A percentile compares a stretch with the other conserved stretches of the same genome.
Evolutionary conservation across 2,888 invertebrate species (phyloP).

Genomic region (Mesochorus sp.): DNA sequence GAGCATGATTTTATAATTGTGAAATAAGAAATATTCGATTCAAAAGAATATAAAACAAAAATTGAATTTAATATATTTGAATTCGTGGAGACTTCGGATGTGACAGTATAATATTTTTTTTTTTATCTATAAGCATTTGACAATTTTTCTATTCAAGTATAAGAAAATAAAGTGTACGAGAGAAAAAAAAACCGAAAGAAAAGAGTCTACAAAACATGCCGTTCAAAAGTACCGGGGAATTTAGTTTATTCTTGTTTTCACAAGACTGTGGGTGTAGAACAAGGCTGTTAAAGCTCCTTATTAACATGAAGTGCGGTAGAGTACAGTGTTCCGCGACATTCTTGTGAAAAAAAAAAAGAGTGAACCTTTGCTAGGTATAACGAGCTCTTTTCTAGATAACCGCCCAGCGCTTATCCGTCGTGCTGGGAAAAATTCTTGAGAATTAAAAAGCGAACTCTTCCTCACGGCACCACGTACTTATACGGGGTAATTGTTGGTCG

Average conservation of each 20-base stretch:
- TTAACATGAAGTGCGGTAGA: conserved; percentile 23
- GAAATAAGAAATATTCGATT: no score
- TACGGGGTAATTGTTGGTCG: conserved; percentile 16
- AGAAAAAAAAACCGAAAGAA: background rate
- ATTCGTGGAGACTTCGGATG: no score
- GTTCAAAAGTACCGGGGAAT: background rate
- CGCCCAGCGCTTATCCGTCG: background rate
- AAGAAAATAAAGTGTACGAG: no score
- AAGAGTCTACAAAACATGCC: background rate
- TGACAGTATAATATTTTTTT: no score
- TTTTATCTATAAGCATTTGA: no score
- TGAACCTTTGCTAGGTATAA: conserved; percentile 1
- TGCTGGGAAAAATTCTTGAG: background rate
- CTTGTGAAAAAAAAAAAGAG: background rate
- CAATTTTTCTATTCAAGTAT: background rate
- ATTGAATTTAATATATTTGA: no score
- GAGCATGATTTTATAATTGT: no score
- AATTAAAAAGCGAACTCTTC: background rate
- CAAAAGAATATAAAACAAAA: no score
- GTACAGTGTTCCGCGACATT: conserved; percentile 10
- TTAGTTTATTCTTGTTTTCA: background rate
- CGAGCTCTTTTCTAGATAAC: background rate
- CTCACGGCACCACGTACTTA: background rate
- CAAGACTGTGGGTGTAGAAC: background rate
- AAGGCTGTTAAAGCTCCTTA: conserved; percentile 12